These are phyloP conservation scores for Microplitis deprimator DNA, from an alignment of 2,888 invertebrate species.

Conservation along the genomic window DNA sequence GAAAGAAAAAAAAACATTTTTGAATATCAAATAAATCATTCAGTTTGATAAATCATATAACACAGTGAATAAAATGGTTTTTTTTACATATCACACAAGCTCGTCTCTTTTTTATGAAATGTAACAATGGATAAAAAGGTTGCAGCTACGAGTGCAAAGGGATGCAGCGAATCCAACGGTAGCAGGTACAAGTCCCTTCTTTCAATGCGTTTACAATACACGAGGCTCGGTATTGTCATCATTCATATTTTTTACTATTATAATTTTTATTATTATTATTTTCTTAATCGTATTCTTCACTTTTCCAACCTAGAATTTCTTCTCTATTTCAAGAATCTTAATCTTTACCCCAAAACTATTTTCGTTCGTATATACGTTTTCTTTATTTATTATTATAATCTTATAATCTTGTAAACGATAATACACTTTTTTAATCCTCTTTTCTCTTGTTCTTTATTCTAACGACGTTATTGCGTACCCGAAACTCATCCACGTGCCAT, in stretches of 20 bases:
- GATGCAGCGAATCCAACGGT: slow-evolving; percentile 29
- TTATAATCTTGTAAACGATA: slow-evolving; percentile 5
- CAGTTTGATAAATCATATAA: background rate
- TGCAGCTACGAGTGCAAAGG: slow-evolving; percentile 13
- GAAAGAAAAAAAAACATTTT: background rate
- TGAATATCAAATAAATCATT: slow-evolving; percentile 8
- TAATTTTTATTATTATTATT: background rate
- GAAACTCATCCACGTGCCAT: slow-evolving; percentile 36
- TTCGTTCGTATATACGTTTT: background rate
- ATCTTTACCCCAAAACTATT: slow-evolving; percentile 6
- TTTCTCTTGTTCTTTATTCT: background rate
- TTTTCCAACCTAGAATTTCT: background rate
- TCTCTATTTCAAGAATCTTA: background rate
- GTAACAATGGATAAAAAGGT: slow-evolving; percentile 28
- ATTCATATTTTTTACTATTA: slow-evolving; percentile 20
- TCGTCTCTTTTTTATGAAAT: slow-evolving; percentile 15
- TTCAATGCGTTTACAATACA: slow-evolving; percentile 32
- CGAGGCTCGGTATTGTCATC: slow-evolving; percentile 35
- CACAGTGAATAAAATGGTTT: background rate
- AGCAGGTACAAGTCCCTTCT: slow-evolving; percentile 36
- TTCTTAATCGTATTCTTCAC: slow-evolving; percentile 13
- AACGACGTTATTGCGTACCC: background rate
- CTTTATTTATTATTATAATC: background rate
- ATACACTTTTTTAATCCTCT: background rate
- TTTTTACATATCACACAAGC: background rate